Percentiles rank a stretch among this genome's conserved stretches.
Conservation (phyloP, 2,888 invertebrate species). For the Nematopogon swammerdamellus region DNA sequence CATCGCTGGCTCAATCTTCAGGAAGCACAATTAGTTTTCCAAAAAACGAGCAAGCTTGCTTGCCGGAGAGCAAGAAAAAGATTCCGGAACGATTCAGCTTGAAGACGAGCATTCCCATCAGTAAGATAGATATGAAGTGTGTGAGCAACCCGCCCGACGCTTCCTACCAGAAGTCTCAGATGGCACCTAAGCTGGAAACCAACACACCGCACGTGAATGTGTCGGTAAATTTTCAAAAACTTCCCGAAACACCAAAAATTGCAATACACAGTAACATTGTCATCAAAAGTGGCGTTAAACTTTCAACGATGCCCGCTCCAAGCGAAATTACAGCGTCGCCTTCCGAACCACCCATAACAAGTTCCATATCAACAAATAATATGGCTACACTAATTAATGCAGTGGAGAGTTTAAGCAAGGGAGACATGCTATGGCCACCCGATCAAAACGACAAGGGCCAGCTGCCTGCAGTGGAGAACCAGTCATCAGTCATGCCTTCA, state of each 20-base stretch:
- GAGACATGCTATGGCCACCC: not conserved
- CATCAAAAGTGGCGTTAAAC: conserved; percentile 31
- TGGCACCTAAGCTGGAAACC: conserved; percentile 9
- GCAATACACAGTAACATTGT: conserved; percentile 46
- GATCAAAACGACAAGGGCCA: not conserved
- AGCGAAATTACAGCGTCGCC: not conserved
- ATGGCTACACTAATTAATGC: conserved; percentile 34
- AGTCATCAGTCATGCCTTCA: too few species aligned
- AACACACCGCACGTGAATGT: conserved; percentile 14
- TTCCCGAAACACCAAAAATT: conserved; percentile 15
- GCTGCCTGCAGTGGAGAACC: not conserved
- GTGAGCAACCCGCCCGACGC: conserved; percentile 26
- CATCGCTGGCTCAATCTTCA: conserved; percentile 31
- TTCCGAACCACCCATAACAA: not conserved
- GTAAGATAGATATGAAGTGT: conserved; percentile 46
- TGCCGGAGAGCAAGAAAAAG: conserved; percentile 29
- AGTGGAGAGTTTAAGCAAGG: conserved; percentile 33
- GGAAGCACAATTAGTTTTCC: conserved; percentile 24
- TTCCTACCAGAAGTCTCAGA: conserved; percentile 16
- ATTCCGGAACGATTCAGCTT: conserved; percentile 35
- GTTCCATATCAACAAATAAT: conserved; percentile 15
- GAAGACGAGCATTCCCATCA: conserved; percentile 49
- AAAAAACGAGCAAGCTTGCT: conserved; percentile 10
- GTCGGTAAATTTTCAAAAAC: not conserved
- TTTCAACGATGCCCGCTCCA: conserved; percentile 8